These are phyloP conservation scores for Pelodiscus sinensis DNA, from an alignment of 2,113 vertebrate species.

Conservation along the genomic window DNA sequence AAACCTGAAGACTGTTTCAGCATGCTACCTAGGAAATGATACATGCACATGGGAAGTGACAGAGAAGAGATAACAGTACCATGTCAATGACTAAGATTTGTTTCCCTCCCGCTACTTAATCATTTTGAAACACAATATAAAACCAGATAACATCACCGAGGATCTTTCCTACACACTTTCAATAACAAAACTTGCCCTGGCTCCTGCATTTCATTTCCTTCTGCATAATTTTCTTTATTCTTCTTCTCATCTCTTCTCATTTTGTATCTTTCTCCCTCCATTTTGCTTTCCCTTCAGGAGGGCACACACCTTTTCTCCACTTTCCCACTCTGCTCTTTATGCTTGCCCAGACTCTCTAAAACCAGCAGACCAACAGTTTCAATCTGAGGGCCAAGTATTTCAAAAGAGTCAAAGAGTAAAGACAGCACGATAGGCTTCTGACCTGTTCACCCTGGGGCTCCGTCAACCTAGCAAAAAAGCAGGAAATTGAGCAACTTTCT, in stretches of 20 bases:
- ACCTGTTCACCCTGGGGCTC: background rate
- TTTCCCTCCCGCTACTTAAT: background rate
- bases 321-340: background rate
- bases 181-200: background rate
- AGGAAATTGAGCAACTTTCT: background rate
- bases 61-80: background rate
- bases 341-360: background rate
- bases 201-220: background rate
- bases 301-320: background rate
- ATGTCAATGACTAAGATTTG: background rate
- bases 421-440: background rate
- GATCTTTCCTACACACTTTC: background rate
- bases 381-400: background rate
- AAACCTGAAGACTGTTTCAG: background rate
- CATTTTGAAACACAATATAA: background rate
- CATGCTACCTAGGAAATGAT: background rate
- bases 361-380: background rate
- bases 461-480: background rate
- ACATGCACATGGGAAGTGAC: background rate
- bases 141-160: background rate
- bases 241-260: background rate
- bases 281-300: background rate
- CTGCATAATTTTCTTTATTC: background rate
- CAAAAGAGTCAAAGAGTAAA: background rate
- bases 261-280: background rate